Evolutionary conservation across 2,888 invertebrate species (phyloP), one percentile per base, ranked within the genome.

Genomic region (Leucania comma): DNA sequence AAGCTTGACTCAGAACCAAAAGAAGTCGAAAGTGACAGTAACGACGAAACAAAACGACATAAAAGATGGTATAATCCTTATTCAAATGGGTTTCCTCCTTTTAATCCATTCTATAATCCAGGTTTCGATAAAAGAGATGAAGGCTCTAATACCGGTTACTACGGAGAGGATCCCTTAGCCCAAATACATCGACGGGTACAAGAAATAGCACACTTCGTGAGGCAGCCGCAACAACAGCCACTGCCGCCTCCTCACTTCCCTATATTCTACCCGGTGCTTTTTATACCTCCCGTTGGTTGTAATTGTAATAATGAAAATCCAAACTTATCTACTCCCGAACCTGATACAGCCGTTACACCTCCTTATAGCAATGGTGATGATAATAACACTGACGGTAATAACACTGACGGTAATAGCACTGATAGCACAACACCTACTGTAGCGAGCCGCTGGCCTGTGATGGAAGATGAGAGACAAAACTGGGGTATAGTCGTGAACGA

Each of bases 401-500:
- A n/a, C 46, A 48, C 46, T 32, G 24, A 8, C 1, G 24, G 53
- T 38, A 46, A 24, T 8, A 24, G 14, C 17, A 64, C 46, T 54
- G 64, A 54, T n/a, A 17, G 24, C 14, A 81, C 83, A 46, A 68
- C 78, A 29, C 91, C 92, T 20, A 69, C 75, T 29, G 68, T 92
- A 42, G 24, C 65, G 9, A 89, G 78, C 32, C 88, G 93, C 26
- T 89, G 90, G 72, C 91, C 92, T 3, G 88, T 82, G 20, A 87
- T 93, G 85, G 92, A 92, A 0, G 93, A 95, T 66, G 84, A 88
- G 4, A 90, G 91, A 68, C 93, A 91, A 81, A 94, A 93, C 72
- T 94, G 94, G 93, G 95, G 94, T 4, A 58, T 92, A 3, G 77
- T 92, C 5, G 56, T 87, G 2, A 91, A 92, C 72, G 86, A 89